phyloP scores from a whole-genome alignment of 2,113 vertebrate genomes.

The Onychorhynchus coronatus region DNA sequence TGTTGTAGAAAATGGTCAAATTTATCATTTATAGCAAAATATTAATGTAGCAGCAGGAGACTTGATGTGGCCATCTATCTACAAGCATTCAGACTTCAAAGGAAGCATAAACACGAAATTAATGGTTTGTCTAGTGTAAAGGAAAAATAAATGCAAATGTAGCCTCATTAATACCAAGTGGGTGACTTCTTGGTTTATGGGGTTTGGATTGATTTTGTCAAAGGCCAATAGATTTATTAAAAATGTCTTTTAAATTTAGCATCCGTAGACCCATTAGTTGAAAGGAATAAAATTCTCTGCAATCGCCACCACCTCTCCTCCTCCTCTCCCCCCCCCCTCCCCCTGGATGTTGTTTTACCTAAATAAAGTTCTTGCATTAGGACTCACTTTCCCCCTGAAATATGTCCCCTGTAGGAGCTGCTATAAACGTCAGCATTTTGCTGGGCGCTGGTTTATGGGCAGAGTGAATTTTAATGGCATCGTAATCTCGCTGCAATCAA shows the following conservation, averaged over 20 bases:
- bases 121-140: conserved; percentile 84
- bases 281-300: conserved; percentile 80
- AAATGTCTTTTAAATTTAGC: conserved; percentile 84
- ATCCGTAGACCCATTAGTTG: conserved; percentile 80
- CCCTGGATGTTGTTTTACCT: conserved; percentile 78
- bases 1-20: conserved; percentile 82
- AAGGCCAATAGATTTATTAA: conserved; percentile 85
- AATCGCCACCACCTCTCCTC: conserved; percentile 71
- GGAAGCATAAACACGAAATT: conserved; percentile 83
- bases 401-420: conserved; percentile 81
- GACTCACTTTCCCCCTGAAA: conserved; percentile 80
- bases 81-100: conserved; percentile 82
- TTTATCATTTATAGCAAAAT: conserved; percentile 85
- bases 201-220: conserved; percentile 86
- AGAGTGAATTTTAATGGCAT: conserved; percentile 84
- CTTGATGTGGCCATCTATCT: conserved; percentile 83
- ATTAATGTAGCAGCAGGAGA: conserved; percentile 85
- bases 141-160: conserved; percentile 86
- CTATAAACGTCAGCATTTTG: conserved; percentile 84
- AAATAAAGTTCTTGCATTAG: conserved; percentile 83
- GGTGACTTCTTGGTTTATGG: conserved; percentile 85
- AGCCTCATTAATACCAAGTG: conserved; percentile 84
- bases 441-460: conserved; percentile 75
- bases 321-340: conserved; percentile 37
- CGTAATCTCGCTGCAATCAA: conserved; percentile 81